A percentile compares a stretch with the other conserved stretches of the same genome.
These are phyloP conservation scores for Diadema setosum DNA, from an alignment of 35 echinoderm and acorn worm genomes.

Conservation along the genomic window DNA sequence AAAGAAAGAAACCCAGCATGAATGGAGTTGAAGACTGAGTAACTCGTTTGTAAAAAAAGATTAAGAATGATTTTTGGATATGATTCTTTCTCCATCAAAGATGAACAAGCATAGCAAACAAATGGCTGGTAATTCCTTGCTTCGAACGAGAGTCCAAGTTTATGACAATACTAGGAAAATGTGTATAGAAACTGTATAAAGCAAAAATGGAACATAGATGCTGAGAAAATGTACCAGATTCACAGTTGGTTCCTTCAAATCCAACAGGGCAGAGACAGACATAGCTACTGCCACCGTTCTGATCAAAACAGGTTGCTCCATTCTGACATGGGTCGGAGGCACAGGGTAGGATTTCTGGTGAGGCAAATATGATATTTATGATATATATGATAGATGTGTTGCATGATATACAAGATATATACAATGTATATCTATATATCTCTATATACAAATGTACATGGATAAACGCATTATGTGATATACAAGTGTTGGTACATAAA, in stretches of 20 bases:
- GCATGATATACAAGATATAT: too few relatives aligned
- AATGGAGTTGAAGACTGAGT: constrained; percentile 36
- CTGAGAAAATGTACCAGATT: not conserved
- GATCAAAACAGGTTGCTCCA: not conserved
- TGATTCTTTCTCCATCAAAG: too few relatives aligned
- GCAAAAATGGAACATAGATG: not conserved
- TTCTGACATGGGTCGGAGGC: not conserved
- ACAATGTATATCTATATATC: too few relatives aligned
- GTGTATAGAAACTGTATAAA: too few relatives aligned
- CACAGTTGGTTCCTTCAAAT: not conserved
- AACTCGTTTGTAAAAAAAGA: not conserved
- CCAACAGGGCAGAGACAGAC: not conserved
- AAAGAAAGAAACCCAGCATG: too few relatives aligned
- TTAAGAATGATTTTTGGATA: not conserved
- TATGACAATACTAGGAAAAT: too few relatives aligned
- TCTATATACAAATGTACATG: too few relatives aligned
- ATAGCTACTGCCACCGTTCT: not conserved
- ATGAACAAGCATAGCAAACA: too few relatives aligned
- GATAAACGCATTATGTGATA: too few relatives aligned
- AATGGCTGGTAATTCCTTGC: not conserved
- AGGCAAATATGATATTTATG: not conserved
- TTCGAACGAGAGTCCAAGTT: too few relatives aligned
- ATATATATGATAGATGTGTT: not conserved
- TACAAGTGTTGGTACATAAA: too few relatives aligned
- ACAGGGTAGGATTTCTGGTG: not conserved